A percentile compares a stretch with the other conserved stretches of the same genome.
phyloP scores from a whole-genome alignment of 2,113 vertebrate genomes.

The Anoura caudifer region DNA sequence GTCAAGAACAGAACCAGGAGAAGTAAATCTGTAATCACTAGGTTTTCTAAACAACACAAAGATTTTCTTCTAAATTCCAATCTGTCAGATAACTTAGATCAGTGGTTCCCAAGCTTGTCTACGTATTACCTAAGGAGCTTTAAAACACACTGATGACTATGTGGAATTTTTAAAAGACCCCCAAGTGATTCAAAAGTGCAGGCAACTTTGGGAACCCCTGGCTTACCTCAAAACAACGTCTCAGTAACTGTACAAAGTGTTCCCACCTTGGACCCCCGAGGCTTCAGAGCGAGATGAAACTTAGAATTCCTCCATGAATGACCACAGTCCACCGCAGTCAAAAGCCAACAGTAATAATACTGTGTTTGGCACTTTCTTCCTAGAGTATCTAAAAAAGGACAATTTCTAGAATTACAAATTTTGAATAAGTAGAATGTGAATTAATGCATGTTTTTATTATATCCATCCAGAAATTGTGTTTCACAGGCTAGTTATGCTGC shows the following conservation, averaged over 20 bases:
- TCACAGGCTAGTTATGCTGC: neutral
- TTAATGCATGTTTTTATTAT: neutral
- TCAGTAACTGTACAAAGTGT: neutral
- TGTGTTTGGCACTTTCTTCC: neutral
- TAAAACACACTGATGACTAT: neutral
- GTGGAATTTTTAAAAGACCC: neutral
- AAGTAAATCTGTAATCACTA: neutral
- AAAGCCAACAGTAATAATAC: neutral
- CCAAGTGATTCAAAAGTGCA: neutral
- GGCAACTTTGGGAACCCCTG: neutral
- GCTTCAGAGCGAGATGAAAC: neutral
- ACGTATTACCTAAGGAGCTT: neutral
- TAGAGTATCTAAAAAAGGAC: neutral
- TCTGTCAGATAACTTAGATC: neutral
- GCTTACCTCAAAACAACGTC: neutral
- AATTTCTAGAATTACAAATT: neutral
- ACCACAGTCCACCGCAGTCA: neutral
- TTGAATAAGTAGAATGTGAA: neutral
- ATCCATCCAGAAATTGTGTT: neutral
- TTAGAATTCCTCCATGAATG: neutral
- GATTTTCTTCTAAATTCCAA: neutral
- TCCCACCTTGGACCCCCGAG: neutral
- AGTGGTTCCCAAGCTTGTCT: neutral
- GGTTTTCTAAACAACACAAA: neutral
- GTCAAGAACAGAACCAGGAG: neutral